Evolutionary conservation across 2,113 vertebrate genomes (phyloP), one percentile per base, ranked within the genome.

Genomic region (Scartelaos histophorus): DNA sequence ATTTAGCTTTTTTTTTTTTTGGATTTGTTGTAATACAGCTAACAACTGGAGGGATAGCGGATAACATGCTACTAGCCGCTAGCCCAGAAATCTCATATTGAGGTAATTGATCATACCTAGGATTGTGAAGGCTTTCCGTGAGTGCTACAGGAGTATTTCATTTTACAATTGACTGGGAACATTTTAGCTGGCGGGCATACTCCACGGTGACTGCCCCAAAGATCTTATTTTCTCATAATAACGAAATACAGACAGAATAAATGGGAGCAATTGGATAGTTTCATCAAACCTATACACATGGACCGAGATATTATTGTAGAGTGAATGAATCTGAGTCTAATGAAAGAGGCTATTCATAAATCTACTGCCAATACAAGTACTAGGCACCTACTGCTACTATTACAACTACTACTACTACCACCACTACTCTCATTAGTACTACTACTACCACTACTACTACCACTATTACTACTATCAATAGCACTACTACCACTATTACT

Each of bases 141-240:
- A 82, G 79, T 68, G 66, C 61, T 69, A 80, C 73, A 78, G 13
- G 34, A 80, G 70, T 69, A 66, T 80, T 87, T 86, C 78, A 75
- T 79, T 35, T 76, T 85, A 86, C 78, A 89, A 79, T 75, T 88
- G 87, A 83, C 88, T 74, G 60, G 64, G 64, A 75, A 78, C 77
- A 71, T 82, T 76, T 53, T 13, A 38, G 74, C 76, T 79, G n/a
- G 13, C 0, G 67, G 73, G 76, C 68, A 45, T 13, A 9, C 62
- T 46, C 24, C 53, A 57, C 67, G 22, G 60, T 21, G 38, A 49
- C 67, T 71, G 64, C 86, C 66, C 66, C 29, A 0, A 0, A 67
- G 54, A 69, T n/a, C 57, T 70, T 84, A 81, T 74, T 80, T 83
- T 87, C 79, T 51, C 71, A 35, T 71, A 24, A 29, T 53, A 79